These are phyloP conservation scores for Zeugodacus cucurbitae DNA, from an alignment of 1,140 invertebrate genomes.

Conservation along the genomic window DNA sequence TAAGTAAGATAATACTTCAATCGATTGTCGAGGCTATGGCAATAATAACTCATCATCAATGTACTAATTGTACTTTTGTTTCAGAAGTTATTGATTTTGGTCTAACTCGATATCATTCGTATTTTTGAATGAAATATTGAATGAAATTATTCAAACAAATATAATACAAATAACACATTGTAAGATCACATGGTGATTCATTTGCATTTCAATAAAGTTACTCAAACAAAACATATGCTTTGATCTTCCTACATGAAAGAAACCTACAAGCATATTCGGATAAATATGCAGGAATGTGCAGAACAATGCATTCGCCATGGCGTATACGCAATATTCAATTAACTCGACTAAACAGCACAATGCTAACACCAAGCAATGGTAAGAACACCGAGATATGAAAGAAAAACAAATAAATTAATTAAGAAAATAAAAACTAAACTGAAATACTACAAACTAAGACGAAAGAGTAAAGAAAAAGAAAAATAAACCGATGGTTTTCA, in stretches of 20 bases:
- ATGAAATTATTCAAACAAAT: too few species aligned
- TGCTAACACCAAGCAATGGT: background rate
- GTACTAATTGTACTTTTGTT: too few species aligned
- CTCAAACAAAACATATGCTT: background rate
- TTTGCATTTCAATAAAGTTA: background rate
- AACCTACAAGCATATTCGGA: background rate
- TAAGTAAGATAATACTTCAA: too few species aligned
- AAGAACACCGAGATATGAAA: background rate
- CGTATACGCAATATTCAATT: background rate
- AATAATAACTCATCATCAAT: too few species aligned
- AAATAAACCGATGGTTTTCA: background rate
- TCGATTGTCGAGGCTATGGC: too few species aligned
- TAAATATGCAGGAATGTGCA: background rate
- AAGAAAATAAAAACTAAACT: too few species aligned
- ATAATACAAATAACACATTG: too few species aligned
- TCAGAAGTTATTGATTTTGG: too few species aligned
- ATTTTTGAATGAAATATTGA: too few species aligned
- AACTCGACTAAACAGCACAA: background rate
- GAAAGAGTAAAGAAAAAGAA: background rate
- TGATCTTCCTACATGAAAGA: background rate
- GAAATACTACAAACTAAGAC: too few species aligned
- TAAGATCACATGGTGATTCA: background rate
- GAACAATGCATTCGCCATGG: background rate
- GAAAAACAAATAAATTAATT: background rate
- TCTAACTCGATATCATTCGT: too few species aligned